Evolutionary conservation across 2,113 vertebrate genomes (phyloP).

Genomic region (Nerophis lumbriciformis): DNA sequence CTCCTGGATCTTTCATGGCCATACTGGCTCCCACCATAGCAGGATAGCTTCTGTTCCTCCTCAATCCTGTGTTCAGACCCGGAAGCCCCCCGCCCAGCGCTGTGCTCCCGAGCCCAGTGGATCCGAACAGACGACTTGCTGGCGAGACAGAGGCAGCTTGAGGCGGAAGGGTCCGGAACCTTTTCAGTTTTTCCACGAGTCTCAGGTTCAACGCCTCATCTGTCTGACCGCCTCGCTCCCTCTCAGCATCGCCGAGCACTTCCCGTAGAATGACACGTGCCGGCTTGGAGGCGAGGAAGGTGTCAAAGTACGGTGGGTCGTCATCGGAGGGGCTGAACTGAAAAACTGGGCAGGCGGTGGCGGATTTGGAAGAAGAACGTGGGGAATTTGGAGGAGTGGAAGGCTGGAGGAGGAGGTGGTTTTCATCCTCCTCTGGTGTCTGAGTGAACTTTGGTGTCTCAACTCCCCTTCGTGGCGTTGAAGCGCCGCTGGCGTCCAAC

Average conservation of each 20-base stretch:
- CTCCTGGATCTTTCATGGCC: conserved; percentile 89
- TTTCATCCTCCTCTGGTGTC: not conserved
- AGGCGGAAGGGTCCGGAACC: conserved; percentile 75
- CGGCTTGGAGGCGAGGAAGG: conserved; percentile 91
- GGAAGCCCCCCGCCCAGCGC: conserved; percentile 77
- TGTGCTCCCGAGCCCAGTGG: conserved; percentile 66
- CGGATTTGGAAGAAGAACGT: conserved; percentile 24
- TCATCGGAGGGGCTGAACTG: conserved; percentile 83
- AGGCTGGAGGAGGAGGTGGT: conserved; percentile 62
- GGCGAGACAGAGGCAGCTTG: conserved; percentile 35
- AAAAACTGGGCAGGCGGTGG: conserved; percentile 45
- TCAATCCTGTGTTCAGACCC: conserved; percentile 79
- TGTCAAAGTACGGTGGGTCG: conserved; percentile 77
- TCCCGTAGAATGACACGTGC: conserved; percentile 92
- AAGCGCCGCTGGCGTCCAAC: conserved; percentile 43
- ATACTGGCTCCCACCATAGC: conserved; percentile 96
- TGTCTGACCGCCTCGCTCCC: conserved; percentile 50
- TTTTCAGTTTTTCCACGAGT: conserved; percentile 92
- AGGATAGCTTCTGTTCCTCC: conserved; percentile 92
- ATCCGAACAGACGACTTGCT: conserved; percentile 68
- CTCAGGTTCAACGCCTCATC: conserved; percentile 87
- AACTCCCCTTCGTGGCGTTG: conserved; percentile 27
- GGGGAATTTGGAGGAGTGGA: conserved; percentile 86
- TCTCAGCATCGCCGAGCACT: conserved; percentile 77
- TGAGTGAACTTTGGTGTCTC: not conserved